Conservation (phyloP, 2,113 vertebrate genomes). For the Eurystomus gularis region DNA sequence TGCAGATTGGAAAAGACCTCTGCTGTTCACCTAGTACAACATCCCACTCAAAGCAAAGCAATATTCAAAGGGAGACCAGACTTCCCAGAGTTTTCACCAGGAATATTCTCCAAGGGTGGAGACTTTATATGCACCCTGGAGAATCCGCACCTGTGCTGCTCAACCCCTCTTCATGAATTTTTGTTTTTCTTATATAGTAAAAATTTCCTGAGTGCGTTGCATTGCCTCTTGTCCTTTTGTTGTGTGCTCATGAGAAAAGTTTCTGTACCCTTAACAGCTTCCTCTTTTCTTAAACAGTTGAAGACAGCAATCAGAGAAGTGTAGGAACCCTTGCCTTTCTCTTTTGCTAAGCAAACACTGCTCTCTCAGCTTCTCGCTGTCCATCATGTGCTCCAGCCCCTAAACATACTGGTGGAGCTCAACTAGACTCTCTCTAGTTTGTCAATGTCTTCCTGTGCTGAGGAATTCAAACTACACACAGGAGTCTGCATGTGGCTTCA, state of each 20-base stretch:
- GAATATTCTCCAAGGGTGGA: not conserved
- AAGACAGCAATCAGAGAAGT: not conserved
- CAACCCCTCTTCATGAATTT: not conserved
- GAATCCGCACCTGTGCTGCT: not conserved
- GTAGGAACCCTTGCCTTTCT: not conserved
- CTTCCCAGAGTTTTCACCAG: not conserved
- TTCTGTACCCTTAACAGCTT: not conserved
- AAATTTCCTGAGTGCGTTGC: not conserved
- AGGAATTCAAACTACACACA: not conserved
- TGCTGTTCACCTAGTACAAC: not conserved
- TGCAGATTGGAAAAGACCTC: not conserved
- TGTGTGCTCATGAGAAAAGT: not conserved
- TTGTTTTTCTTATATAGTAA: not conserved
- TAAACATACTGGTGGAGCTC: not conserved
- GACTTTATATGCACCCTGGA: not conserved
- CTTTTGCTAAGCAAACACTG: not conserved
- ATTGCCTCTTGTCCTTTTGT: not conserved
- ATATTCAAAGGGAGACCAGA: not conserved
- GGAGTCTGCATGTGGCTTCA: not conserved
- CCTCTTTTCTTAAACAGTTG: not conserved
- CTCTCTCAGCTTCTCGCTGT: not conserved
- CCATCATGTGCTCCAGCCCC: too few relatives aligned
- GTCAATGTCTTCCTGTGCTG: not conserved
- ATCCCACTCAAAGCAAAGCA: not conserved
- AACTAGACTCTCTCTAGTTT: not conserved